Evolutionary conservation across 2,888 invertebrate species (phyloP).

Genomic region (Rugalucina vietnamica): DNA sequence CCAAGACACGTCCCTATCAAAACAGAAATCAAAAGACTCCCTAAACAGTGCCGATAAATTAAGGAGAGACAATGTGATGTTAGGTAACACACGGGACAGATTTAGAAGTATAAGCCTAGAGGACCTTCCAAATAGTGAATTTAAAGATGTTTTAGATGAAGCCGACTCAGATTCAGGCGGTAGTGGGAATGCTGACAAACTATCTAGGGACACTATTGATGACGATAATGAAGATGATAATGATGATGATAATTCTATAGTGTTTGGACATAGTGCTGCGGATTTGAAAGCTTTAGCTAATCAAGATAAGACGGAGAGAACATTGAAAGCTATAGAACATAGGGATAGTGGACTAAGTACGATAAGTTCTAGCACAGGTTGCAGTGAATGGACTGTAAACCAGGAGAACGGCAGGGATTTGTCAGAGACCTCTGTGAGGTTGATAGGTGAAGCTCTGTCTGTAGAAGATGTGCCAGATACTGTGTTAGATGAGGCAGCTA

Average conservation of each 20-base stretch:
- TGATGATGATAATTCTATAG: constrained; percentile 58
- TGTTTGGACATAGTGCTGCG: constrained; percentile 53
- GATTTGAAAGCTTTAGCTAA: constrained; percentile 34
- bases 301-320: not conserved
- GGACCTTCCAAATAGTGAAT: constrained; percentile 64
- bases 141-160: constrained; percentile 56
- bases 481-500: not conserved
- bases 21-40: constrained; percentile 6
- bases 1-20: not conserved
- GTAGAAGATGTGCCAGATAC: constrained; percentile 43
- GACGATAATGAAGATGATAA: constrained; percentile 40
- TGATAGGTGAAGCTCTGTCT: constrained; percentile 61
- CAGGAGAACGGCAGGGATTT: constrained; percentile 35
- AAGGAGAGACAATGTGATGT: not conserved
- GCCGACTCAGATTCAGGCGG: constrained; percentile 45
- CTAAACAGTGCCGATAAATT: not conserved
- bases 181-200: constrained; percentile 26
- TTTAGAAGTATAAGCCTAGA: constrained; percentile 66
- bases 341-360: constrained; percentile 20
- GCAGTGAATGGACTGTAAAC: constrained; percentile 49
- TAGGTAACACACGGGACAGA: constrained; percentile 20
- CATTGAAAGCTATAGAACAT: not conserved
- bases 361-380: not conserved
- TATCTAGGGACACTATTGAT: not conserved
- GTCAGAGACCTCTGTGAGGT: constrained; percentile 50